phyloP scores from a whole-genome alignment of 2,888 invertebrate genomes.

The Troglohyphantes excavatus region DNA sequence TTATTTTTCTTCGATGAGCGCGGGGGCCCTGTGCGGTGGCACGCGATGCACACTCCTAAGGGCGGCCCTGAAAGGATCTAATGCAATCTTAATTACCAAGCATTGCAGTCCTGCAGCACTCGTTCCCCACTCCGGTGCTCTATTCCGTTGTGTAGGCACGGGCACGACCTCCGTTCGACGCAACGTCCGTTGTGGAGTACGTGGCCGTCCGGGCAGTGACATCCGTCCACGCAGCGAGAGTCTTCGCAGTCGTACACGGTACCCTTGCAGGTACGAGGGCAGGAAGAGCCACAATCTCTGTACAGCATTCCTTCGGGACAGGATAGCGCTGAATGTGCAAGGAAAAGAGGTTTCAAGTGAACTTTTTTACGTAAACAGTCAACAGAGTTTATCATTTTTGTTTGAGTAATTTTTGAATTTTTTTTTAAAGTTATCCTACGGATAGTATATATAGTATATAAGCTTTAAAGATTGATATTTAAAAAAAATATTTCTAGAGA shows the following conservation, averaged over 20 bases:
- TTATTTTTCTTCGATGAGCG: too few species aligned
- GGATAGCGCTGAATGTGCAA: slow-evolving; percentile 87
- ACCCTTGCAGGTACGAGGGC: slow-evolving; percentile 87
- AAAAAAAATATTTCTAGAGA: too few species aligned
- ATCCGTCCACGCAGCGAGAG: slow-evolving; percentile 90
- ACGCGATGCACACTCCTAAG: too few species aligned
- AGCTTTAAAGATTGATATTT: too few species aligned
- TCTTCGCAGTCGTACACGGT: slow-evolving; percentile 81
- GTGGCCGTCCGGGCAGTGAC: slow-evolving; percentile 91
- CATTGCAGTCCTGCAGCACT: slow-evolving; percentile 91
- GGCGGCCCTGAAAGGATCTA: too few species aligned
- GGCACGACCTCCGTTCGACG: slow-evolving; percentile 88
- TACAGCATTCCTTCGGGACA: slow-evolving; percentile 90
- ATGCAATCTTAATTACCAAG: slow-evolving; percentile 88
- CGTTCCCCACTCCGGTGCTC: slow-evolving; percentile 88
- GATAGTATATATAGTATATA: too few species aligned
- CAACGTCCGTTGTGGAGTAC: slow-evolving; percentile 90
- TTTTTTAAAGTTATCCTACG: too few species aligned
- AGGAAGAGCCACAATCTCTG: slow-evolving; percentile 89
- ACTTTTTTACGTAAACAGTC: too few species aligned
- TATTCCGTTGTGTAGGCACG: slow-evolving; percentile 90
- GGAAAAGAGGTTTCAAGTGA: background rate
- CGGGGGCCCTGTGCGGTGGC: too few species aligned
- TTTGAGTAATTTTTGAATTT: too few species aligned
- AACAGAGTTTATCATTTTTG: too few species aligned